Evolutionary conservation across 2,797 vertebrate species (phyloP).

Genomic region (Protosalanx chinensis): DNA sequence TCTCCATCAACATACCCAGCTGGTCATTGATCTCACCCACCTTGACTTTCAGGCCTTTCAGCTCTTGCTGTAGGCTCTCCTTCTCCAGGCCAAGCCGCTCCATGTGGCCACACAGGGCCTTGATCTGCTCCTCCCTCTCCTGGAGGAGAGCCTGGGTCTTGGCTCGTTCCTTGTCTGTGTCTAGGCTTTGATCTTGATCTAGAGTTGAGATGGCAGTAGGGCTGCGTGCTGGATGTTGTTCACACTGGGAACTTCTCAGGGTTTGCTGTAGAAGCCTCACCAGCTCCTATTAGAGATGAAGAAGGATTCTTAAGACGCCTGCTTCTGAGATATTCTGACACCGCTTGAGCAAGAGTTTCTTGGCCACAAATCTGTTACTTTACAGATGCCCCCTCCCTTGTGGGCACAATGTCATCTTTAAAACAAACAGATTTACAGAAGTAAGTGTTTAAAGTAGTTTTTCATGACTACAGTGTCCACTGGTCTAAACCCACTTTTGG

Average conservation of each 20-base stretch:
- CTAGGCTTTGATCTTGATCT: conserved; percentile 35
- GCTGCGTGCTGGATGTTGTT: conserved; percentile 70
- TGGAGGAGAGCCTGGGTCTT: conserved; percentile 69
- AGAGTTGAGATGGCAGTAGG: conserved; percentile 40
- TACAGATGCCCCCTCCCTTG: no score
- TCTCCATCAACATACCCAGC: conserved; percentile 94
- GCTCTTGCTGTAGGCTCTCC: conserved; percentile 85
- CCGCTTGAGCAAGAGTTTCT: no score
- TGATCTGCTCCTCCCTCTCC: conserved; percentile 84
- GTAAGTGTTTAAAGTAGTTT: no score
- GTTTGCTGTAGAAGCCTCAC: conserved; percentile 95
- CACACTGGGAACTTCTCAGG: conserved; percentile 85
- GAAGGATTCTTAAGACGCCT: background rate
- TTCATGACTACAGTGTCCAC: background rate
- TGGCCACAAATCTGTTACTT: no score
- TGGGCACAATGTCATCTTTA: background rate
- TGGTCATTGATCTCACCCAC: conserved; percentile 88
- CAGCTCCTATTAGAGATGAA: conserved; percentile 77
- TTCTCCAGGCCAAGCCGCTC: conserved; percentile 85
- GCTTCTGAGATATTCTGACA: no score
- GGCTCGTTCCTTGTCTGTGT: conserved; percentile 45
- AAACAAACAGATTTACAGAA: background rate
- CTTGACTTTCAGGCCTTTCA: conserved; percentile 82
- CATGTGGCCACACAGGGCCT: conserved; percentile 83
- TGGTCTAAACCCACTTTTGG: background rate